These are phyloP conservation scores for Saturnia japonica DNA, from an alignment of 2,888 invertebrate genomes.

Conservation along the genomic window DNA sequence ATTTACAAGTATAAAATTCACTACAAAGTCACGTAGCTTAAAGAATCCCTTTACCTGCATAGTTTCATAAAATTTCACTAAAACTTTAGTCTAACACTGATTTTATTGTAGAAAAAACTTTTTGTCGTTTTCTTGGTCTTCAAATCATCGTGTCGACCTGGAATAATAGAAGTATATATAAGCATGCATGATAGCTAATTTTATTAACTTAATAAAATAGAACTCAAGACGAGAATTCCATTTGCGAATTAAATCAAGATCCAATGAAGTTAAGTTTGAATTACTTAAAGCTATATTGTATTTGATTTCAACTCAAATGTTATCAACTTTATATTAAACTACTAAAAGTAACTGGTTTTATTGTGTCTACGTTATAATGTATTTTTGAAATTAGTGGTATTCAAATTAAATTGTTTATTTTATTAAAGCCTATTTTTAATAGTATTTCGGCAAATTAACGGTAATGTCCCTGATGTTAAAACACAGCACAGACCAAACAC, in stretches of 20 bases:
- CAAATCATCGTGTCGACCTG: conserved; percentile 73
- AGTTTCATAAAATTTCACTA: conserved; percentile 59
- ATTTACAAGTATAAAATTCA: conserved; percentile 79
- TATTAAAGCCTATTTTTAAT: too few relatives aligned
- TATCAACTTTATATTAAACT: neutral
- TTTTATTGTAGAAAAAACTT: conserved; percentile 57
- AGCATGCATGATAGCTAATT: neutral
- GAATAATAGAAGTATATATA: conserved; percentile 27
- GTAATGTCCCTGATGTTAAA: too few relatives aligned
- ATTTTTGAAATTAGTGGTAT: neutral
- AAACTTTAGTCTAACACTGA: conserved; percentile 69
- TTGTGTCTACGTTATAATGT: neutral
- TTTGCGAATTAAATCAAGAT: conserved; percentile 18
- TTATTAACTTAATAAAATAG: too few relatives aligned
- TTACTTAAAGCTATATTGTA: neutral
- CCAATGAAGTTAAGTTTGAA: neutral
- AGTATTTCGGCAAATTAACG: too few relatives aligned
- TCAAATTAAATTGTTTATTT: neutral
- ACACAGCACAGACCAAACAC: too few relatives aligned
- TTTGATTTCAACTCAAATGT: neutral
- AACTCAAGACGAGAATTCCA: conserved; percentile 15
- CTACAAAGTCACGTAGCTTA: conserved; percentile 65
- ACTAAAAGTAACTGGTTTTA: neutral
- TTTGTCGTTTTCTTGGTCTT: conserved; percentile 45
- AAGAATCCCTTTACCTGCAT: conserved; percentile 61